Evolutionary conservation across 2,888 invertebrate genomes (phyloP).

Genomic region (Heliconius hortense): DNA sequence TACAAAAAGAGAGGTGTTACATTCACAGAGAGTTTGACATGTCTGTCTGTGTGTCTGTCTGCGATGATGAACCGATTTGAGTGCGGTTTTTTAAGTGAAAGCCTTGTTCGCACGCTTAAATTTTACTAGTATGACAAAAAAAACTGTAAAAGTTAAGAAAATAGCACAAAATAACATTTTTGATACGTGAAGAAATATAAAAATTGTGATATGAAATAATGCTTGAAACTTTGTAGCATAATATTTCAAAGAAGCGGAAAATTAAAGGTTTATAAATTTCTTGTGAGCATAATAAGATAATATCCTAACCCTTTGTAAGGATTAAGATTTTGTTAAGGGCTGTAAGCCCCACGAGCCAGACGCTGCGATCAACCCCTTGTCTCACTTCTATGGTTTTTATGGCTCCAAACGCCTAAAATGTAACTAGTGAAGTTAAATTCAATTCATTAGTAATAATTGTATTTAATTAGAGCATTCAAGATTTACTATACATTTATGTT

Average conservation of each 20-base stretch:
- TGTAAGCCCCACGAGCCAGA: constrained; percentile 66
- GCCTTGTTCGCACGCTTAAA: too few species aligned
- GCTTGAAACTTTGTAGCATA: constrained; percentile 30
- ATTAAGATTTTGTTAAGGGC: constrained; percentile 82
- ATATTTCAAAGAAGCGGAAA: constrained; percentile 61
- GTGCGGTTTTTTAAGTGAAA: too few species aligned
- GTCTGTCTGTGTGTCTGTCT: too few species aligned
- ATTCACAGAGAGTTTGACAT: too few species aligned
- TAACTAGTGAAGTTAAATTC: neutral
- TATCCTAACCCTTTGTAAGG: constrained; percentile 81
- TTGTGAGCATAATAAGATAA: constrained; percentile 79
- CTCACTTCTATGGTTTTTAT: constrained; percentile 30
- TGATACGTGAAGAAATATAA: neutral
- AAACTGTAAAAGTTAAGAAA: too few species aligned
- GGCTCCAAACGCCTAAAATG: constrained; percentile 6
- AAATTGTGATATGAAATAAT: constrained; percentile 1
- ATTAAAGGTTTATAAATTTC: constrained; percentile 73
- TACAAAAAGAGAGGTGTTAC: too few species aligned
- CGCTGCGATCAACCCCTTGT: constrained; percentile 64
- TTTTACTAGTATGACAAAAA: too few species aligned
- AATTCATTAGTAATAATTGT: constrained; percentile 1
- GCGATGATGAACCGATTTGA: too few species aligned
- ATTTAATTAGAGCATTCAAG: neutral
- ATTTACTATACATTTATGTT: neutral
- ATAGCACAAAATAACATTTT: neutral